Percentiles rank a stretch among this genome's conserved stretches.
These are phyloP conservation scores for Chloroceryle aenea DNA, from an alignment of 2,113 vertebrate genomes.

Conservation along the genomic window DNA sequence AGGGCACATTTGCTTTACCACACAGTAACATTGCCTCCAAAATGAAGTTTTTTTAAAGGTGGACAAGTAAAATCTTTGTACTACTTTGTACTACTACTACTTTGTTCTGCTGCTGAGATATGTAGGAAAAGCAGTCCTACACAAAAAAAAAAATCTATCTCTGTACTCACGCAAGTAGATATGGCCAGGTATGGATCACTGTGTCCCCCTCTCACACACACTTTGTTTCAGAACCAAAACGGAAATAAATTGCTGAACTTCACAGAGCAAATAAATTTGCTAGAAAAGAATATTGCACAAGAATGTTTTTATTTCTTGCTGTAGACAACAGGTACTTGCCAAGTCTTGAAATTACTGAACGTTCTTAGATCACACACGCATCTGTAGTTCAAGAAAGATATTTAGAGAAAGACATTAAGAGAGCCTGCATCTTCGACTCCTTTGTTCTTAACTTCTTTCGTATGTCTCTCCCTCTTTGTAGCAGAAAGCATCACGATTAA, in stretches of 20 bases:
- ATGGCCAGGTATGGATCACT: neutral
- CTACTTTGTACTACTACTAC: neutral
- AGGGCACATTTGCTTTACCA: neutral
- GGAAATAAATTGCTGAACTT: neutral
- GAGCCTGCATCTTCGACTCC: neutral
- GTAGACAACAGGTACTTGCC: neutral
- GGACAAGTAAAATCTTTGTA: neutral
- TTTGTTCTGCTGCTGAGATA: neutral
- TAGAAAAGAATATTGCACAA: neutral
- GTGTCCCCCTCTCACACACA: neutral
- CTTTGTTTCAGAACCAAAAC: neutral
- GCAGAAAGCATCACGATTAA: neutral
- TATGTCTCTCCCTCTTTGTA: neutral
- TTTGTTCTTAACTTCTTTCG: neutral
- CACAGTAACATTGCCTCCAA: neutral
- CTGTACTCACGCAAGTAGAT: neutral
- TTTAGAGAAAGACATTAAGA: neutral
- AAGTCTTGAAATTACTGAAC: neutral
- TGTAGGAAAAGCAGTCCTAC: neutral
- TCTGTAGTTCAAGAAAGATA: neutral
- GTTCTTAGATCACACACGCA: neutral
- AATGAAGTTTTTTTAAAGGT: neutral
- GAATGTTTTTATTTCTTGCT: neutral
- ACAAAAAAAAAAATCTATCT: neutral
- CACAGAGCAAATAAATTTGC: neutral